phyloP scores from a whole-genome alignment of 92 coral and sea anemone species.

The Galaxea fascicularis region DNA sequence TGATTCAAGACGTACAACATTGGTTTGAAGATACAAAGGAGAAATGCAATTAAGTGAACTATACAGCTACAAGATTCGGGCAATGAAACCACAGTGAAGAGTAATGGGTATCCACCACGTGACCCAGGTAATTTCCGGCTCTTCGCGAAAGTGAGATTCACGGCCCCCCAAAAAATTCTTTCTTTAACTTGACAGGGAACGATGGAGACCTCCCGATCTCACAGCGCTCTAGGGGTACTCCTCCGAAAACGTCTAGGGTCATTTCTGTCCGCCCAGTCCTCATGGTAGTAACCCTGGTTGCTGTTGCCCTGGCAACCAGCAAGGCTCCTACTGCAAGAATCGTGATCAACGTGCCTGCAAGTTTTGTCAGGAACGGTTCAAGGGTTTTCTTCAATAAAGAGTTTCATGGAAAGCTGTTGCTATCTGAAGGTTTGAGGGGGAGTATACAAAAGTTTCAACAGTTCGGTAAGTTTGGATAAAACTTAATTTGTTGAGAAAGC shows the following conservation, averaged over 20 bases:
- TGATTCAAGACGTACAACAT: no score
- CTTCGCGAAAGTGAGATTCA: no score
- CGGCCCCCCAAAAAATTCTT: not conserved
- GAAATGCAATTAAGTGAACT: no score
- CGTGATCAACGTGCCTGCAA: slow-evolving; percentile 67
- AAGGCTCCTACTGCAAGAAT: slow-evolving; percentile 63
- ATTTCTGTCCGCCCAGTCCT: slow-evolving; percentile 38
- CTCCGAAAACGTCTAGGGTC: slow-evolving; percentile 3
- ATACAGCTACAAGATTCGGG: no score
- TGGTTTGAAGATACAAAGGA: no score
- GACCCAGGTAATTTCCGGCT: no score
- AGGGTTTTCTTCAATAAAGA: slow-evolving; percentile 73
- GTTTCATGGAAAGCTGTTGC: slow-evolving; percentile 67
- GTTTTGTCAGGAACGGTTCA: slow-evolving; percentile 66
- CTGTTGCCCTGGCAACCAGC: slow-evolving; percentile 73
- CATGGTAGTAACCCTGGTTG: slow-evolving; percentile 54
- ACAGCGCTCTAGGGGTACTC: slow-evolving; percentile 2
- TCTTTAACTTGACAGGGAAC: slow-evolving; percentile 6
- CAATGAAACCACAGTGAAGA: no score
- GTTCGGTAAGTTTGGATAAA: slow-evolving; percentile 62
- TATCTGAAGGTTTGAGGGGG: slow-evolving; percentile 57
- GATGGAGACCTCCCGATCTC: not conserved
- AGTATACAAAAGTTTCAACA: slow-evolving; percentile 56
- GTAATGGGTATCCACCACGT: no score
- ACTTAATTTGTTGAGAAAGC: no score